Conservation (phyloP, 1,140 invertebrate genomes). For the Rhagoletis pomonella region DNA sequence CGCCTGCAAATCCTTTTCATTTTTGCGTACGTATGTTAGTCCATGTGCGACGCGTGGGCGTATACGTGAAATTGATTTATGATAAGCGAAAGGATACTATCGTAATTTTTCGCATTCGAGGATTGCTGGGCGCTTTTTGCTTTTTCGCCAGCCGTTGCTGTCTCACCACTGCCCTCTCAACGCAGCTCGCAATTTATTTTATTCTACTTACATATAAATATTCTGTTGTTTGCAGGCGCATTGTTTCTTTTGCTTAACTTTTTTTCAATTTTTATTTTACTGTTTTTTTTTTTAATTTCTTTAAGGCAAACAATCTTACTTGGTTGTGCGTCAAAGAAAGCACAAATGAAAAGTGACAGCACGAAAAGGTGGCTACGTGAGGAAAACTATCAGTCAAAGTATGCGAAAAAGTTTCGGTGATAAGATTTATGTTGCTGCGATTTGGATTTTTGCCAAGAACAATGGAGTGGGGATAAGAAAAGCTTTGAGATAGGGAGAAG, state of each 20-base stretch:
- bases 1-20: conserved; percentile 4
- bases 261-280: neutral
- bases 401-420: neutral
- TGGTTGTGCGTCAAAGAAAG: neutral
- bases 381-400: conserved; percentile 34
- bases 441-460: neutral
- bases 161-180: neutral
- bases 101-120: neutral
- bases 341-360: neutral
- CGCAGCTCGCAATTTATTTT: conserved; percentile 12
- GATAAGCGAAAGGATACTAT: conserved; percentile 48
- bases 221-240: neutral
- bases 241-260: neutral
- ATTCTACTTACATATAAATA: neutral
- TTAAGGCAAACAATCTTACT: neutral
- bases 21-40: neutral
- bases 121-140: too few species aligned
- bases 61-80: conserved; percentile 51
- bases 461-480: too few species aligned
- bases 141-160: too few species aligned
- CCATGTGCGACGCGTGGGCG: conserved; percentile 42
- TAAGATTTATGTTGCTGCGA: conserved; percentile 28
- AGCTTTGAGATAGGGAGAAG: too few species aligned
- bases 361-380: neutral
- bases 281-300: neutral